Percentiles rank a stretch among this genome's conserved stretches.
phyloP scores from a whole-genome alignment of 1,140 invertebrate species.

The Helicoverpa armigera region DNA sequence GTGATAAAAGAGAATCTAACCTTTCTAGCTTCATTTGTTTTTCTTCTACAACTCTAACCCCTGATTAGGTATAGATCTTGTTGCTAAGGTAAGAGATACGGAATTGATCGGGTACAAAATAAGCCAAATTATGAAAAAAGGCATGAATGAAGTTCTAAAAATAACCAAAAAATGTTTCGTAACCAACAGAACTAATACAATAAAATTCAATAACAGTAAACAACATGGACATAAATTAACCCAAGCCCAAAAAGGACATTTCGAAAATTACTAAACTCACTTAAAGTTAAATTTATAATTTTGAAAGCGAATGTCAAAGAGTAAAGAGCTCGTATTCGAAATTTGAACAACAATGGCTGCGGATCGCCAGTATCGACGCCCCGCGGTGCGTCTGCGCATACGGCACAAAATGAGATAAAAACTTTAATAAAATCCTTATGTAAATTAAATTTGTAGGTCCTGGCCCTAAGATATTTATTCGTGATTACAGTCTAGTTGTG shows the following conservation, averaged over 20 bases:
- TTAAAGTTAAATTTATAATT: constrained; percentile 77
- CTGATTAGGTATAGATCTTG: too few relatives aligned
- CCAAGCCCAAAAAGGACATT: constrained; percentile 41
- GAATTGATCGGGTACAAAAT: too few relatives aligned
- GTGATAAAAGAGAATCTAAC: too few relatives aligned
- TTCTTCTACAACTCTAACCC: too few relatives aligned
- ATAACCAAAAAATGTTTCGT: too few relatives aligned
- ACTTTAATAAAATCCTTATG: constrained; percentile 79
- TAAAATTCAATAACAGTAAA: constrained; percentile 47
- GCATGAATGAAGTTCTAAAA: too few relatives aligned
- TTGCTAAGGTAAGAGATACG: too few relatives aligned
- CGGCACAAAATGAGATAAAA: constrained; percentile 74
- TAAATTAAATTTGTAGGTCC: constrained; percentile 82
- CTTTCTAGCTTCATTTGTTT: too few relatives aligned
- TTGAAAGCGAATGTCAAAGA: constrained; percentile 77
- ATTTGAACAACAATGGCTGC: constrained; percentile 67
- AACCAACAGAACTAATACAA: neutral
- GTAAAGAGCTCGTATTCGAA: constrained; percentile 72
- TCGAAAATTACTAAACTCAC: constrained; percentile 70
- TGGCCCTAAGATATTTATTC: constrained; percentile 52
- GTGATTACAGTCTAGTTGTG: constrained; percentile 25
- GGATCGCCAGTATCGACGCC: constrained; percentile 65
- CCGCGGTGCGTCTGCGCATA: constrained; percentile 72
- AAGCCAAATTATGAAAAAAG: too few relatives aligned
- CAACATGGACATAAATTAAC: constrained; percentile 36